These are phyloP conservation scores for Oreotrochilus melanogaster DNA, from an alignment of 2,113 vertebrate genomes.

Conservation along the genomic window DNA sequence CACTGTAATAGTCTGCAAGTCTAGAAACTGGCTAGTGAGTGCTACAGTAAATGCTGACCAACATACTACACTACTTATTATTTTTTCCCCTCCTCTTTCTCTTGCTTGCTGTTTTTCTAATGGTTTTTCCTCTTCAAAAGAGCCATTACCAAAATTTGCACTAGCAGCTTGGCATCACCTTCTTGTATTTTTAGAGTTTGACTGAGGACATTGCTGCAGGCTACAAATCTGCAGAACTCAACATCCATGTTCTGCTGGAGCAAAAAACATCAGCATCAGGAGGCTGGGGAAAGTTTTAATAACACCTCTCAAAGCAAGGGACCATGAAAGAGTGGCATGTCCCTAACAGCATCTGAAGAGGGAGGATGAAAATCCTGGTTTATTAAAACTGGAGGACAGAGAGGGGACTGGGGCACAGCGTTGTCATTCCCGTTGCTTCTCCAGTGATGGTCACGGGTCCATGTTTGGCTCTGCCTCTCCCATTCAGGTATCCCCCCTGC, in stretches of 20 bases:
- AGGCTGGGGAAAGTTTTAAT: constrained; percentile 15
- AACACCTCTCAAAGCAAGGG: background rate
- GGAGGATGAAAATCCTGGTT: background rate
- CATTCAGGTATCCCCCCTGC: constrained; percentile 86
- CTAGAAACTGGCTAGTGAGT: background rate
- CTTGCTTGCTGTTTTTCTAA: background rate
- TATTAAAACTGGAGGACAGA: background rate
- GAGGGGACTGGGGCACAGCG: fast-evolving
- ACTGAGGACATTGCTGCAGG: constrained; percentile 3
- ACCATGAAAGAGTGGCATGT: constrained; percentile 17
- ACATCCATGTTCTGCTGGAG: background rate
- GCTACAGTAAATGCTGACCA: background rate
- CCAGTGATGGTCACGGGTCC: background rate
- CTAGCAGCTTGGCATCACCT: background rate
- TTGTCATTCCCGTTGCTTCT: fast-evolving
- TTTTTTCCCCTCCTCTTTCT: background rate
- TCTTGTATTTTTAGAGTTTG: constrained; percentile 13
- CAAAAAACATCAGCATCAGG: background rate
- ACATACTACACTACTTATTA: background rate
- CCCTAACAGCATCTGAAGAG: background rate
- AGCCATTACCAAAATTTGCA: background rate
- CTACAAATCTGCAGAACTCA: constrained; percentile 28
- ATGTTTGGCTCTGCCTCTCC: background rate
- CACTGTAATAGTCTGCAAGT: background rate
- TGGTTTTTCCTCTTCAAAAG: background rate